Evolutionary conservation across 30 jellyfish, hydroid and myxozoan genomes (phyloP).

Genomic region (Aurelia sp.): DNA sequence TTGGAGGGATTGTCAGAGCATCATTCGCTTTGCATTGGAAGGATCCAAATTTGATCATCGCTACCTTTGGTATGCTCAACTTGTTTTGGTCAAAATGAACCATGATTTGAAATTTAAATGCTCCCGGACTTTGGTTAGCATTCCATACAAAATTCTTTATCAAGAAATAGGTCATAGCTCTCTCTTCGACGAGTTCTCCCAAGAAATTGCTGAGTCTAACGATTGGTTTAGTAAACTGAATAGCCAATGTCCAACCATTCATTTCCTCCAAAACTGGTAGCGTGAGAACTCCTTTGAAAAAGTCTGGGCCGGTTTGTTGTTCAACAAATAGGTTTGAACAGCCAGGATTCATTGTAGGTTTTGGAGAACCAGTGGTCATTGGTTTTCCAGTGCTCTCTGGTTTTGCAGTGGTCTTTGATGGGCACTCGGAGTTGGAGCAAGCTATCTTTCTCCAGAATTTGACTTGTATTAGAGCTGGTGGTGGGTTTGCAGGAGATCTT

Average conservation of each 20-base stretch:
- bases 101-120: background rate
- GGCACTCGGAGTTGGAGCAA: background rate
- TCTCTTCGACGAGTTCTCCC: conserved; percentile 18
- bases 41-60: conserved; percentile 17
- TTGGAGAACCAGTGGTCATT: background rate
- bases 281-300: background rate
- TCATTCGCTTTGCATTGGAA: conserved; percentile 26
- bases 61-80: conserved; percentile 15
- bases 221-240: conserved; percentile 22
- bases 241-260: conserved; percentile 27
- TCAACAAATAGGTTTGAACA: background rate
- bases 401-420: conserved; percentile 12
- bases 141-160: conserved; percentile 4
- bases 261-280: conserved; percentile 23
- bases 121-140: conserved; percentile 5
- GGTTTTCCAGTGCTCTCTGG: background rate
- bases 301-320: conserved; percentile 14
- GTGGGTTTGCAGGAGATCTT: background rate
- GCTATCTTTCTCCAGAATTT: conserved; percentile 8
- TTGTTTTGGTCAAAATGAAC: conserved; percentile 26
- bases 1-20: conserved; percentile 23
- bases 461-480: conserved; percentile 4
- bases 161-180: background rate
- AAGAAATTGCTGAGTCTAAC: conserved; percentile 6
- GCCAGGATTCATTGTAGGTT: background rate